Percentiles rank a stretch among this genome's conserved stretches.
These are phyloP conservation scores for Antheraea mylitta DNA, from an alignment of 1,140 invertebrate genomes.

Conservation along the genomic window DNA sequence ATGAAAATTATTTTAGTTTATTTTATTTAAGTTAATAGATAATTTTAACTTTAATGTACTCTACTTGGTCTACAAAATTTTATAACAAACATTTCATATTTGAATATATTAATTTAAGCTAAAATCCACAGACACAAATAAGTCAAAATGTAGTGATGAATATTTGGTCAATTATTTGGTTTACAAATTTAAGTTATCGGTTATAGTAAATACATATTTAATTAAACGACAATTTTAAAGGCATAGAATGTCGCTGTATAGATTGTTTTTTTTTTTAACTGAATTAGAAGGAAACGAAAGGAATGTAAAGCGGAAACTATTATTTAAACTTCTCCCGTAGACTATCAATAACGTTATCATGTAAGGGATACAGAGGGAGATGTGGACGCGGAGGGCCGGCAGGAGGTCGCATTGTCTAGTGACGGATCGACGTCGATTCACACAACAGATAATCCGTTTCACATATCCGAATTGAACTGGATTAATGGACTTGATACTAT, in stretches of 20 bases:
- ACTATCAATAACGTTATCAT: constrained; percentile 4
- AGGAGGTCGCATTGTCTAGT: neutral
- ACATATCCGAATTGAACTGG: neutral
- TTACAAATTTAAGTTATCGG: no score
- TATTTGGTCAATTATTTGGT: no score
- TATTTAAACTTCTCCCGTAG: neutral
- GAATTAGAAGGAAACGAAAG: neutral
- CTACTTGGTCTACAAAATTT: no score
- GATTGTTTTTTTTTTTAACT: neutral
- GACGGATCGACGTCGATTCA: neutral
- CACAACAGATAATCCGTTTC: neutral
- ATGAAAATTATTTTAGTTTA: no score
- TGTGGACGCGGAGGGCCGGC: neutral
- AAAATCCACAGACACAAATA: no score
- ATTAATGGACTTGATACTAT: neutral
- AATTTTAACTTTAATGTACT: no score
- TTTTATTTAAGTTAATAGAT: no score
- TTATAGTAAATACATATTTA: no score
- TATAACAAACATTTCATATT: no score
- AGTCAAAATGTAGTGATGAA: no score
- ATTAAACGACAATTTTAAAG: no score
- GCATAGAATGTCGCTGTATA: neutral
- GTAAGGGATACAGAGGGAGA: neutral
- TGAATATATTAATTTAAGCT: no score
- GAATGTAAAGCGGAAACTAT: neutral